phyloP scores from a whole-genome alignment of 2,888 invertebrate genomes.

The Agrilus biguttatus region DNA sequence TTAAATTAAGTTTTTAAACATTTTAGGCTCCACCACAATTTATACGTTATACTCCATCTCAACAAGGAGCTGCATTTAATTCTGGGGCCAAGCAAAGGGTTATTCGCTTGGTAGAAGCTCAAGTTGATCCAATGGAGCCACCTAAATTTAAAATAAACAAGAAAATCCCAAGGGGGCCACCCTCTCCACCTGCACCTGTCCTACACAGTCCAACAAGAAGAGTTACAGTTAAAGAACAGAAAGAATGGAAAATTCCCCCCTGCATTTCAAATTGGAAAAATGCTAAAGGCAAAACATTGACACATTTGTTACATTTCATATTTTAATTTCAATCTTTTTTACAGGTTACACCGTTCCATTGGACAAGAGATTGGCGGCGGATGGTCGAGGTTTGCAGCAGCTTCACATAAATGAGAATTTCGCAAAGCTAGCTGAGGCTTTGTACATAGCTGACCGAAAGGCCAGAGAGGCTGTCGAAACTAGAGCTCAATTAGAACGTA shows the following conservation, averaged over 20 bases:
- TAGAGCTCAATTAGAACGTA: constrained; percentile 87
- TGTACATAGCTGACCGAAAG: constrained; percentile 93
- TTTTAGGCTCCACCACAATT: constrained; percentile 80
- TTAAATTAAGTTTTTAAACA: neutral
- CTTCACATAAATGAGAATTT: constrained; percentile 99
- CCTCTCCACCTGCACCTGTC: constrained; percentile 97
- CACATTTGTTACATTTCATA: constrained; percentile 13
- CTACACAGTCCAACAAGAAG: constrained; percentile 96
- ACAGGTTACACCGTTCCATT: constrained; percentile 91
- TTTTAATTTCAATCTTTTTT: constrained; percentile 2
- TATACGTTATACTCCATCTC: constrained; percentile 95
- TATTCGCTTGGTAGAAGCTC: constrained; percentile 87
- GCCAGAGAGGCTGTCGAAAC: constrained; percentile 96
- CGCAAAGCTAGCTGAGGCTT: constrained; percentile 91
- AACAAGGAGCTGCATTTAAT: constrained; percentile 87
- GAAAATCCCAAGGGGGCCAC: constrained; percentile 96
- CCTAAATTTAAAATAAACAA: constrained; percentile 97
- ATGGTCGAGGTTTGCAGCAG: constrained; percentile 92
- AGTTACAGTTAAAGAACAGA: constrained; percentile 96
- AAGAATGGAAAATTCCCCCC: constrained; percentile 98
- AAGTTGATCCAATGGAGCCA: constrained; percentile 96
- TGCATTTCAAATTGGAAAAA: constrained; percentile 99
- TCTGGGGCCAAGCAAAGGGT: constrained; percentile 97
- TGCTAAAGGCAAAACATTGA: constrained; percentile 51
- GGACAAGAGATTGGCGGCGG: constrained; percentile 95